Percentiles rank a stretch among this genome's conserved stretches.
These are phyloP conservation scores for Euplagia quadripunctaria DNA, from an alignment of 2,888 invertebrate genomes.

Conservation along the genomic window DNA sequence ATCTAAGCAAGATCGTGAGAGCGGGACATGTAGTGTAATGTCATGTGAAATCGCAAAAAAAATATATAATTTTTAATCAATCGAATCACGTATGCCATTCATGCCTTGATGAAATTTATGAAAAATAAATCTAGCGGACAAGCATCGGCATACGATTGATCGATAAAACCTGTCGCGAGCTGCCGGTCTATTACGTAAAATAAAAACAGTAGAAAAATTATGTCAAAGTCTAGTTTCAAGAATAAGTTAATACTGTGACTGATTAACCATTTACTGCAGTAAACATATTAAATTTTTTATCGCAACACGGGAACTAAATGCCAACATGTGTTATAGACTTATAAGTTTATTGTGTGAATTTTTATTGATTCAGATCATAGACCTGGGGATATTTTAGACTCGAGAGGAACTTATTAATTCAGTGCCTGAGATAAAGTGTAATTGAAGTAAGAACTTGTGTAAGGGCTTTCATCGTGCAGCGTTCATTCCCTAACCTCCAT, in stretches of 20 bases:
- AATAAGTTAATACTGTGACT: constrained; percentile 14
- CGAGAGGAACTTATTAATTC: neutral
- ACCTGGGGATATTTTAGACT: neutral
- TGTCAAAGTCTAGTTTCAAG: constrained; percentile 10
- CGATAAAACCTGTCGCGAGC: no score
- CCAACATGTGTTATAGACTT: constrained; percentile 30
- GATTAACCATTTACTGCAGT: constrained; percentile 29
- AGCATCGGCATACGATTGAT: no score
- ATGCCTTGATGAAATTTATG: no score
- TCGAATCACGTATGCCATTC: no score
- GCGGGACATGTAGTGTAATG: no score
- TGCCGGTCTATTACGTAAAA: neutral
- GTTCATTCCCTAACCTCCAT: neutral
- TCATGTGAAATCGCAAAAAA: no score
- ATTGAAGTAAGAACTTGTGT: neutral
- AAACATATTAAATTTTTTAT: constrained; percentile 33
- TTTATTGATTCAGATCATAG: no score
- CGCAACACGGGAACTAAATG: constrained; percentile 28
- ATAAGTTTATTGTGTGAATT: neutral
- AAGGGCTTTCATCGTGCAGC: neutral
- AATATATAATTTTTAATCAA: no score
- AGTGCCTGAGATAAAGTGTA: neutral
- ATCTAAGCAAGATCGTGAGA: no score
- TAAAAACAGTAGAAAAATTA: constrained; percentile 9
- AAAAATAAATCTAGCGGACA: no score